phyloP scores from a whole-genome alignment of 2,113 vertebrate species.

The Stictonetta naevosa region DNA sequence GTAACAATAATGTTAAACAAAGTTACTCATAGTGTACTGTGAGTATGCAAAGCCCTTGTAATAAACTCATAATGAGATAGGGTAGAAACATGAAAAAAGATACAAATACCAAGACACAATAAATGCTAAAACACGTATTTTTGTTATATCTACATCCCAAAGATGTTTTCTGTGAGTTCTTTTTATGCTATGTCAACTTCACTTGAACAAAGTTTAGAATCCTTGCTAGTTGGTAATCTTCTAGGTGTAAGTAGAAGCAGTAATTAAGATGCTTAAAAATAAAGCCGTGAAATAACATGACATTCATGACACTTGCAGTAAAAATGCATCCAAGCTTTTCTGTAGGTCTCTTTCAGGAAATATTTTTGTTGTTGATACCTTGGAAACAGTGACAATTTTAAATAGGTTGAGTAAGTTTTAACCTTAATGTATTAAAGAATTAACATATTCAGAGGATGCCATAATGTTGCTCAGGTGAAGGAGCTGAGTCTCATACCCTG shows the following conservation, averaged over 20 bases:
- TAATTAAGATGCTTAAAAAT: constrained; percentile 30
- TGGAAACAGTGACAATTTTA: not conserved
- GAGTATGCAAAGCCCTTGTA: not conserved
- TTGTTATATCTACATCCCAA: not conserved
- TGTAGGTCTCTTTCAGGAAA: not conserved
- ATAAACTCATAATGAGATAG: not conserved
- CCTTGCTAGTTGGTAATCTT: not conserved
- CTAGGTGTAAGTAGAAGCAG: not conserved
- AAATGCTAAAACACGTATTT: not conserved
- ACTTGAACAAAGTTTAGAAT: not conserved
- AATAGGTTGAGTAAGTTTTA: constrained; percentile 10
- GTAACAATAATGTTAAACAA: not conserved
- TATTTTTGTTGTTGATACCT: not conserved
- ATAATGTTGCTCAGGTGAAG: not conserved
- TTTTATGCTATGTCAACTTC: not conserved
- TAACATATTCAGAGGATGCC: not conserved
- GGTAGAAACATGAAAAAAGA: not conserved
- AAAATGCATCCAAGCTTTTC: not conserved
- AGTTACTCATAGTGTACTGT: not conserved
- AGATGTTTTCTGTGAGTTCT: not conserved
- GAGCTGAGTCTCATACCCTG: not conserved
- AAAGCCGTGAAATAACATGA: constrained; percentile 27
- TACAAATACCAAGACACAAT: not conserved
- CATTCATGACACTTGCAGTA: not conserved
- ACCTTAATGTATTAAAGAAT: not conserved